Conservation (phyloP, 2,113 vertebrate species). For the Tachysurus fulvidraco region DNA sequence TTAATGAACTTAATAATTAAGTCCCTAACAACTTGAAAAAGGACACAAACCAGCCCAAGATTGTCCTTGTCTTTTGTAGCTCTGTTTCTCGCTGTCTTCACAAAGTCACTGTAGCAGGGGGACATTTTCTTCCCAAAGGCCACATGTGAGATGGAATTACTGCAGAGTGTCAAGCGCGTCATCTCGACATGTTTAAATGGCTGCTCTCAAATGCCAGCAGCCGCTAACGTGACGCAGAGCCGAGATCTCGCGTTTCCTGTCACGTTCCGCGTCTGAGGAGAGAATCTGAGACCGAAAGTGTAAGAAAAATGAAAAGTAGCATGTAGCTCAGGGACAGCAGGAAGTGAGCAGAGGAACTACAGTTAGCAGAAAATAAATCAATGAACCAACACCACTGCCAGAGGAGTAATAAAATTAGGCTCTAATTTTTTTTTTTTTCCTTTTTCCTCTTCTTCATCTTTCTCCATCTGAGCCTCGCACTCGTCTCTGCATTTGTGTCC, state of each 20-base stretch:
- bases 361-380: background rate
- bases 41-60: background rate
- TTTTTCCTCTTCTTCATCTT: background rate
- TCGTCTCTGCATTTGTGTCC: slow-evolving; percentile 39
- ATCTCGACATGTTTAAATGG: slow-evolving; percentile 50
- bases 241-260: slow-evolving; percentile 10
- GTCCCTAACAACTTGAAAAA: slow-evolving; percentile 9
- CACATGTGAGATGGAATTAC: slow-evolving; percentile 50
- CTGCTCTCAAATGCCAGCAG: slow-evolving; percentile 48
- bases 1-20: background rate
- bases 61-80: slow-evolving; percentile 16
- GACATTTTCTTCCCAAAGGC: slow-evolving; percentile 57
- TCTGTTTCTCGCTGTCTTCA: slow-evolving; percentile 21
- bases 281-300: background rate
- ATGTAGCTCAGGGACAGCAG: background rate
- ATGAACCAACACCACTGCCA: background rate
- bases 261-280: slow-evolving; percentile 15
- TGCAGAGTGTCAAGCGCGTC: slow-evolving; percentile 50
- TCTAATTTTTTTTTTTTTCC: background rate
- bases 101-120: slow-evolving; percentile 38
- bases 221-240: background rate
- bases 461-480: slow-evolving; percentile 30
- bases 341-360: background rate
- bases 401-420: background rate
- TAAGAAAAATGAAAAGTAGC: background rate